Evolutionary conservation across 1,140 invertebrate genomes (phyloP), one percentile per base, ranked within the genome.

Genomic region (Gryllus bimaculatus): DNA sequence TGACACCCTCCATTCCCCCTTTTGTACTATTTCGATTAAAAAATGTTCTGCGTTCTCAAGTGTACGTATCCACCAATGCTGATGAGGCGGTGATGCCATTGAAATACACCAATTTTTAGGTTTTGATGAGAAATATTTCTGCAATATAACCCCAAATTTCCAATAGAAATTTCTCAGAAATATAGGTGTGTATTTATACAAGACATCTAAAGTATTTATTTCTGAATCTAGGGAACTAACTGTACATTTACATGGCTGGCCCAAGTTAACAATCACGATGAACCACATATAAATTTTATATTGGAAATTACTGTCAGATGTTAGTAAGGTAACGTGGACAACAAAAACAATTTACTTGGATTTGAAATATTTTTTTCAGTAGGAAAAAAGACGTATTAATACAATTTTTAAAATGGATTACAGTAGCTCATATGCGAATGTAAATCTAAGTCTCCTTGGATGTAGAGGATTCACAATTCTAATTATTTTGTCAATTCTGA

Each of bases 191-290:
- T 2, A 73, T n/a, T 6, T 73, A n/a, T 73, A 73, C 66, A 73
- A 73, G 66, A 73, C 66, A 73, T 73, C n/a, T n/a, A 73, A n/a
- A 73, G 1, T 73, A 73, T n/a, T 73, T 73, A 73, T 73, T 73
- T 73, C n/a, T 73, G n/a, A n/a, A 73, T 73, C 6, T 73, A 73
- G 66, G n/a, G 1, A 73, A 73, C n/a, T n/a, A 73, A 73, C 13
- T 73, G 13, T 73, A 73, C 66, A 73, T 73, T 73, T 15, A 73
- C 13, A 13, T 73, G 66, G 66, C 1, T 73, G 66, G 6, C 6
- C 66, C 66, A 73, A 73, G 66, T 73, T 73, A 73, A 73, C 66
- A 1, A 2, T n/a, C 13, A 73, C 1, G 66, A 73, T 73, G 66
- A n/a, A n/a, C n/a, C n/a, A n/a, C n/a, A 6, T 39, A 5, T 39